phyloP scores from a whole-genome alignment of 2,888 invertebrate genomes.

The Oligia fasciuncula region DNA sequence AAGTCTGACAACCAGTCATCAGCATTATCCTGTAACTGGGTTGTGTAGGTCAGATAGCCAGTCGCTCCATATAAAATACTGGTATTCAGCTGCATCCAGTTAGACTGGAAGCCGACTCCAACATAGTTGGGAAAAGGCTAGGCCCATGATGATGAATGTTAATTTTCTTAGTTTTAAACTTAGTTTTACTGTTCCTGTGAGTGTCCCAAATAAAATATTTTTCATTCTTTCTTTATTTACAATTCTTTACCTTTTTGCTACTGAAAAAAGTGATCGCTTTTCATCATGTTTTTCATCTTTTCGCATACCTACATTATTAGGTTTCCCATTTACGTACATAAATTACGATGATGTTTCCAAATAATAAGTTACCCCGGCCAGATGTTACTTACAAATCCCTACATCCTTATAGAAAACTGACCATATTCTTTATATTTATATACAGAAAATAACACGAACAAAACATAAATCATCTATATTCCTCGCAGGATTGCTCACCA shows the following conservation, averaged over 20 bases:
- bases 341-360: neutral
- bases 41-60: no score
- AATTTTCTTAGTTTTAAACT: no score
- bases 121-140: no score
- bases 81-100: no score
- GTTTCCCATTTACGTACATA: neutral
- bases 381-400: neutral
- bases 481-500: constrained; percentile 18
- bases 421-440: constrained; percentile 25
- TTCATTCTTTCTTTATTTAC: neutral
- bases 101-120: no score
- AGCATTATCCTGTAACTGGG: no score
- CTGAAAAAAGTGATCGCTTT: neutral
- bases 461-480: constrained; percentile 37
- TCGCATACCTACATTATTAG: neutral
- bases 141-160: no score
- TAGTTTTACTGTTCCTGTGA: no score
- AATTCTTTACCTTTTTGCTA: neutral
- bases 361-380: neutral
- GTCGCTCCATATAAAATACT: no score
- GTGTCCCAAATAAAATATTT: neutral
- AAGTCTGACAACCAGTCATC: no score
- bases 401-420: neutral
- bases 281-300: neutral
- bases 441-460: constrained; percentile 42